Evolutionary conservation across 1,140 invertebrate species (phyloP).

Genomic region (Hydropsyche tenuis): DNA sequence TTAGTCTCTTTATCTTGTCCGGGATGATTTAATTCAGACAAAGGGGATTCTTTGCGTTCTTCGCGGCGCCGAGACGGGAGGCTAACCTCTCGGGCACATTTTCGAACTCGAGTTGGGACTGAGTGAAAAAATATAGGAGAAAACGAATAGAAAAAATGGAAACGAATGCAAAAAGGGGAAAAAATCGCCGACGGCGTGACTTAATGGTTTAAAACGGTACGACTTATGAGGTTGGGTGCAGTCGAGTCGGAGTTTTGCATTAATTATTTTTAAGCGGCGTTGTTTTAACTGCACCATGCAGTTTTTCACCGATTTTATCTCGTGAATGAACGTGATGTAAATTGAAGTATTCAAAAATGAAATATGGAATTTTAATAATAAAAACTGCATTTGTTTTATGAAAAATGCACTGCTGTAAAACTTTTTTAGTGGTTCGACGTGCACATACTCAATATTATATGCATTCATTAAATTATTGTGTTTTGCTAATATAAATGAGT

Average conservation of each 20-base stretch:
- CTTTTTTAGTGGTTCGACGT: too few species aligned
- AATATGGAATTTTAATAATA: too few species aligned
- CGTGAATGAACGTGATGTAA: too few species aligned
- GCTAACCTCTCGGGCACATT: background rate
- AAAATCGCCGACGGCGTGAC: conserved; percentile 10
- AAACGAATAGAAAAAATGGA: background rate
- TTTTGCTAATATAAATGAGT: too few species aligned
- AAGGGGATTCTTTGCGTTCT: conserved; percentile 20
- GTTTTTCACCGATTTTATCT: too few species aligned
- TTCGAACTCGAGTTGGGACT: background rate
- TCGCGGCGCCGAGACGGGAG: background rate
- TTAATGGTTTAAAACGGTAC: conserved; percentile 12
- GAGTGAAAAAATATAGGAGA: background rate
- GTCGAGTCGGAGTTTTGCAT: background rate
- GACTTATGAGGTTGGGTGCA: background rate
- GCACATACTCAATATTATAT: too few species aligned
- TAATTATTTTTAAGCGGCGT: conserved; percentile 14
- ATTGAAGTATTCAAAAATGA: too few species aligned
- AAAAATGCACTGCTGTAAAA: too few species aligned
- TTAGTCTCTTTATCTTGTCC: conserved; percentile 37
- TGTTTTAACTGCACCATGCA: background rate
- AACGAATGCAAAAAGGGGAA: background rate
- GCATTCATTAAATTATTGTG: too few species aligned
- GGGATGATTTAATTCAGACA: conserved; percentile 42
- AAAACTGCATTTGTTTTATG: too few species aligned